Evolutionary conservation across 1,140 invertebrate species (phyloP).

Genomic region (Trigoniulus corallinus): DNA sequence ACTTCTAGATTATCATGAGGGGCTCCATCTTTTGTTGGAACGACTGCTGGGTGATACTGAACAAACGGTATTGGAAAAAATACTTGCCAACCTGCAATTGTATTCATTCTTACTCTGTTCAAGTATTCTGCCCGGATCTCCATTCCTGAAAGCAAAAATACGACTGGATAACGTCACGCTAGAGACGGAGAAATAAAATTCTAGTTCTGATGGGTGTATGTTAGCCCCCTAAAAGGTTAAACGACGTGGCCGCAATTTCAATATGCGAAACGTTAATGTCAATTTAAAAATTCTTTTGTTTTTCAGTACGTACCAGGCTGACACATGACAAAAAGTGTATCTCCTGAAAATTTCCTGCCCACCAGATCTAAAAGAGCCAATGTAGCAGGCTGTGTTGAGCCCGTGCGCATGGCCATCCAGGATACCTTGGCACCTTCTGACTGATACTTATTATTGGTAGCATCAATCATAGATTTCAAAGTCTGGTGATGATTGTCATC

Average conservation of each 20-base stretch:
- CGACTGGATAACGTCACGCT: too few relatives aligned
- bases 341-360: slow-evolving; percentile 45
- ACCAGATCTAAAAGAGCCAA: slow-evolving; percentile 52
- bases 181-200: too few relatives aligned
- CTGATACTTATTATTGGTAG: slow-evolving; percentile 46
- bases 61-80: slow-evolving; percentile 67
- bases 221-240: background rate
- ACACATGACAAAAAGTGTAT: slow-evolving; percentile 47
- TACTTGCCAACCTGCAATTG: slow-evolving; percentile 57
- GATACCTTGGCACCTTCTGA: slow-evolving; percentile 47
- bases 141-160: slow-evolving; percentile 17
- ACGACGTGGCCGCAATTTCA: background rate
- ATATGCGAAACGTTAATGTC: too few relatives aligned
- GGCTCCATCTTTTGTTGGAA: slow-evolving; percentile 22
- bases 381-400: slow-evolving; percentile 22
- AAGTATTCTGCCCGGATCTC: slow-evolving; percentile 27
- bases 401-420: slow-evolving; percentile 39
- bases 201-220: too few relatives aligned
- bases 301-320: slow-evolving; percentile 31
- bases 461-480: slow-evolving; percentile 41
- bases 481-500: slow-evolving; percentile 33
- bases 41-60: slow-evolving; percentile 47
- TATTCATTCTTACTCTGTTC: slow-evolving; percentile 64
- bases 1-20: slow-evolving; percentile 45
- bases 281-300: background rate